These are phyloP conservation scores for Lampris incognitus DNA, from an alignment of 2,113 vertebrate species.

Conservation along the genomic window DNA sequence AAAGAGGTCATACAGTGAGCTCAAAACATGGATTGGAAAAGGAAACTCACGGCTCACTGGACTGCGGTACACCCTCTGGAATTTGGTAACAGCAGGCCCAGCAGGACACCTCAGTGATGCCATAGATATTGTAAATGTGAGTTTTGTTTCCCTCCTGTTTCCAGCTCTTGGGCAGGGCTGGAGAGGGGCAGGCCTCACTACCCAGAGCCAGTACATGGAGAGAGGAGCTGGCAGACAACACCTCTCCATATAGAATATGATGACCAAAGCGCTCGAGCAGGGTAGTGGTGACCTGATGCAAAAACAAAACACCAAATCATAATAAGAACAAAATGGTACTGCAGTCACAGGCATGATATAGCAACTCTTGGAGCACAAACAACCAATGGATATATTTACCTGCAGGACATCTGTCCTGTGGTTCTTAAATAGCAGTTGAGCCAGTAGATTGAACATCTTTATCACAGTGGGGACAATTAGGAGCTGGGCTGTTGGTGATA, in stretches of 20 bases:
- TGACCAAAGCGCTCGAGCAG: constrained; percentile 89
- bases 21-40: no score
- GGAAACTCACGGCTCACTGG: constrained; percentile 55
- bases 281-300: constrained; percentile 90
- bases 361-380: neutral
- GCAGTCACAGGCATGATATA: neutral
- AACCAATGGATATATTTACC: constrained; percentile 70
- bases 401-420: constrained; percentile 90
- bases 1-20: no score
- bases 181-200: constrained; percentile 89
- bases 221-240: constrained; percentile 85
- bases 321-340: neutral
- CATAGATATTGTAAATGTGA: constrained; percentile 92
- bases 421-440: constrained; percentile 83
- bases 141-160: constrained; percentile 88
- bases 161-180: constrained; percentile 86
- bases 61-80: constrained; percentile 78
- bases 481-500: constrained; percentile 90
- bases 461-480: constrained; percentile 88
- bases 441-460: constrained; percentile 86
- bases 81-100: constrained; percentile 91
- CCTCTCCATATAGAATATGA: constrained; percentile 78
- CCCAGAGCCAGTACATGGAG: constrained; percentile 92
- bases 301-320: neutral
- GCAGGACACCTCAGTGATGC: constrained; percentile 96